Evolutionary conservation across 2,113 vertebrate species (phyloP), one percentile per base, ranked within the genome.

Genomic region (Cyprinodon variegatus): DNA sequence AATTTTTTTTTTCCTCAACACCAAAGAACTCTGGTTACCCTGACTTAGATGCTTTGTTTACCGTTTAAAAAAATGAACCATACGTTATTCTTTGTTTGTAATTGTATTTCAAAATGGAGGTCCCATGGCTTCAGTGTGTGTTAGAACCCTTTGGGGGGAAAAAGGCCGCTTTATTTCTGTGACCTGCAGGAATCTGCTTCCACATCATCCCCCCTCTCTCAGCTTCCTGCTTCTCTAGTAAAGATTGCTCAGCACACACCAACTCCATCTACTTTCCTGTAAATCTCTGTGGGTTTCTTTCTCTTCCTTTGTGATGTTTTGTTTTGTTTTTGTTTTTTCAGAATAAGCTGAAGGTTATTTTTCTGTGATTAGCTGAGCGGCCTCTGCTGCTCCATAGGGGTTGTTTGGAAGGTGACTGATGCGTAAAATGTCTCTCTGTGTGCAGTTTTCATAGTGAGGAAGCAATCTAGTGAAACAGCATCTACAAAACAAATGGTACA

Each of bases 131-230:
- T 39, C 69, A 70, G 61, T 57, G 65, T 67, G 76, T 70, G 77
- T 74, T 59, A 53, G 83, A 80, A 53, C 70, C 37, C 38, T 46
- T 72, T 65, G 72, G 79, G 77, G 67, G 77, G 61, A 62, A 74
- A 65, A 60, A 61, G 45, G 14, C 41, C 14, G 60, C 69, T 66
- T 79, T 71, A 74, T 68, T 68, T 74, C 60, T 83, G 63, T 53
- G 4, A 38, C 48, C n/a, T 68, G 76, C 68, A 37, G 61, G 68
- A 4, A 57, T 65, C 1, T 36, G 59, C 77, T 82, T 78, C 77
- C 68, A 76, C 73, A 72, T 65, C 29, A 53, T 60, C 48, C 53
- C 61, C 48, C 53, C 61, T 65, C 39, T 80, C 59, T 53, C 57
- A 62, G 40, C 83, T 72, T 68, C 22, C 40, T 67, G 76, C 46